Evolutionary conservation across 2,888 invertebrate species (phyloP).

Genomic region (Odontocolon sp.): DNA sequence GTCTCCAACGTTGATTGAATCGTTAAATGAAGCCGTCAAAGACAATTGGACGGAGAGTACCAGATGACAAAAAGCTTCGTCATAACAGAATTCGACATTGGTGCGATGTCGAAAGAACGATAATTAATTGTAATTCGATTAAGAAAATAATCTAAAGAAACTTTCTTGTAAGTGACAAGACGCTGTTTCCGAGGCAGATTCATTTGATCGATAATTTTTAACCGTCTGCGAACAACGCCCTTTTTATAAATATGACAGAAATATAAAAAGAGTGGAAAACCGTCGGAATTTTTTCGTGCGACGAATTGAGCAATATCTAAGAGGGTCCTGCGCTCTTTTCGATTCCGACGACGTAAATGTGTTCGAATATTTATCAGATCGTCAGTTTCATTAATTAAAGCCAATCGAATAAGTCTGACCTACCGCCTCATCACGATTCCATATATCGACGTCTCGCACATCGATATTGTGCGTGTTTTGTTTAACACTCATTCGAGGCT

Average conservation of each 20-base stretch:
- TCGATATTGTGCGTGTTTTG: slow-evolving; percentile 22
- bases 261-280: not conserved
- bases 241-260: slow-evolving; percentile 40
- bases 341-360: slow-evolving; percentile 50
- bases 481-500: slow-evolving; percentile 20
- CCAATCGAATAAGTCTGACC: slow-evolving; percentile 52
- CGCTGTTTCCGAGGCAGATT: not conserved
- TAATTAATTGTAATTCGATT: slow-evolving; percentile 14
- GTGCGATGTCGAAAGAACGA: slow-evolving; percentile 7
- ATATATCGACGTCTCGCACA: not conserved
- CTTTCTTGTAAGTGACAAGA: not conserved
- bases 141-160: not conserved
- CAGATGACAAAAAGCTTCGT: slow-evolving; percentile 2
- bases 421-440: slow-evolving; percentile 36
- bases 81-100: not conserved
- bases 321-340: not conserved
- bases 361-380: slow-evolving; percentile 57
- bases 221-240: slow-evolving; percentile 8
- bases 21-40: not conserved
- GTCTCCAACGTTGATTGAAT: not conserved
- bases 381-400: slow-evolving; percentile 44
- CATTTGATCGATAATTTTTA: slow-evolving; percentile 23
- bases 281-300: not conserved
- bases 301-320: not conserved
- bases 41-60: not conserved